Evolutionary conservation across 2,888 invertebrate species (phyloP).

Genomic region (Rotaria macrura): DNA sequence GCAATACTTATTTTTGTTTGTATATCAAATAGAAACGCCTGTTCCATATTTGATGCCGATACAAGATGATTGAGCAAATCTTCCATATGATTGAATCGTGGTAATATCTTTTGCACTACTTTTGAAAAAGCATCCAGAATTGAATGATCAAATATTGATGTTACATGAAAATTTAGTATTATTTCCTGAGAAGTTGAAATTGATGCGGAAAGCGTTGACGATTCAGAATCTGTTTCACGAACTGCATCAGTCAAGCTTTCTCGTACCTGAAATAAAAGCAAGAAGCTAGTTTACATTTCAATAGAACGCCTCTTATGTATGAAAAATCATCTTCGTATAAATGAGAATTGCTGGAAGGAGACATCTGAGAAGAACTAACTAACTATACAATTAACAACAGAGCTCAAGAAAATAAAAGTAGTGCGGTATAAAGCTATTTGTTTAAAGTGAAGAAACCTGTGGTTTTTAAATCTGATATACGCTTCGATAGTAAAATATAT

Average conservation of each 20-base stretch:
- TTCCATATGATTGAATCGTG: conserved; percentile 88
- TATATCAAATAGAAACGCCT: conserved; percentile 97
- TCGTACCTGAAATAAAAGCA: background rate
- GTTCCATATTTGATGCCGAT: conserved; percentile 96
- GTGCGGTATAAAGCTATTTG: too few relatives aligned
- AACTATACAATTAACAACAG: too few relatives aligned
- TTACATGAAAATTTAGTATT: conserved; percentile 62
- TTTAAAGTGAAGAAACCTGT: too few relatives aligned
- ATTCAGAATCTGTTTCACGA: background rate
- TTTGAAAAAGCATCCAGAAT: conserved; percentile 99
- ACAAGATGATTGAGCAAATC: conserved; percentile 92
- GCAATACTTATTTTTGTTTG: conserved; percentile 90
- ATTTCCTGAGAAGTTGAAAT: background rate
- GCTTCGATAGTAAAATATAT: too few relatives aligned
- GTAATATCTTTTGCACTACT: conserved; percentile 95
- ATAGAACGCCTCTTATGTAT: too few relatives aligned
- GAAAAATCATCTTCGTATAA: too few relatives aligned
- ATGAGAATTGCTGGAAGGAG: too few relatives aligned
- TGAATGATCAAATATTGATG: conserved; percentile 98
- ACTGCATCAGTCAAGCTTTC: background rate
- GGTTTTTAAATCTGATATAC: too few relatives aligned
- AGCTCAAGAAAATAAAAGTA: too few relatives aligned
- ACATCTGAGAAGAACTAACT: too few relatives aligned
- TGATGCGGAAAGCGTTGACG: background rate
- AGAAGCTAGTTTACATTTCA: too few relatives aligned